Evolutionary conservation across 2,113 vertebrate genomes (phyloP).

Genomic region (Lepus europaeus): DNA sequence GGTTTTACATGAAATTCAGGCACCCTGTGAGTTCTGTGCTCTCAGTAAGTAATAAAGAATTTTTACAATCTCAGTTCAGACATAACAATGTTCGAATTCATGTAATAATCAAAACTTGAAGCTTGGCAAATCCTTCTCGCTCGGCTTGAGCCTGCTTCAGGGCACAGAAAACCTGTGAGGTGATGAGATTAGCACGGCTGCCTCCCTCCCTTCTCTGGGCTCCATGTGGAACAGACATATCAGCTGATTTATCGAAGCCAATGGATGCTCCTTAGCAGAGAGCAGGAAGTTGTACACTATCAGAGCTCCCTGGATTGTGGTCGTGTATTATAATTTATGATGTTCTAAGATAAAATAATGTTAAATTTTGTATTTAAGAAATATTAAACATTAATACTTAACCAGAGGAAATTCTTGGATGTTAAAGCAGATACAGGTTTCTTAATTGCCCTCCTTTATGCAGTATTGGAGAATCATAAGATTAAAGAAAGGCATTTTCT

Average conservation of each 20-base stretch:
- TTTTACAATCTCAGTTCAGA: background rate
- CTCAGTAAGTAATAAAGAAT: background rate
- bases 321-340: background rate
- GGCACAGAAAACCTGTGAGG: background rate
- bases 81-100: background rate
- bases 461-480: background rate
- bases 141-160: background rate
- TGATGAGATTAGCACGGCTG: background rate
- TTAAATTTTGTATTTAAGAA: background rate
- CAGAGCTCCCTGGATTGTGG: background rate
- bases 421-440: background rate
- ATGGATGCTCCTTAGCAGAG: background rate
- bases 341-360: background rate
- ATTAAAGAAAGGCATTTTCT: background rate
- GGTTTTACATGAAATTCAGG: background rate
- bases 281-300: background rate
- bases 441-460: background rate
- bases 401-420: background rate
- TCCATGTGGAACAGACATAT: background rate
- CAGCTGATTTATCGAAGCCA: background rate
- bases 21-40: background rate
- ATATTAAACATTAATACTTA: background rate
- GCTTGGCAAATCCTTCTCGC: background rate
- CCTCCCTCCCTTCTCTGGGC: too few relatives aligned
- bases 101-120: slow-evolving; percentile 11